A percentile compares a stretch with the other conserved stretches of the same genome.
These are phyloP conservation scores for Pterophyllum scalare DNA, from an alignment of 2,113 vertebrate genomes.

Conservation along the genomic window DNA sequence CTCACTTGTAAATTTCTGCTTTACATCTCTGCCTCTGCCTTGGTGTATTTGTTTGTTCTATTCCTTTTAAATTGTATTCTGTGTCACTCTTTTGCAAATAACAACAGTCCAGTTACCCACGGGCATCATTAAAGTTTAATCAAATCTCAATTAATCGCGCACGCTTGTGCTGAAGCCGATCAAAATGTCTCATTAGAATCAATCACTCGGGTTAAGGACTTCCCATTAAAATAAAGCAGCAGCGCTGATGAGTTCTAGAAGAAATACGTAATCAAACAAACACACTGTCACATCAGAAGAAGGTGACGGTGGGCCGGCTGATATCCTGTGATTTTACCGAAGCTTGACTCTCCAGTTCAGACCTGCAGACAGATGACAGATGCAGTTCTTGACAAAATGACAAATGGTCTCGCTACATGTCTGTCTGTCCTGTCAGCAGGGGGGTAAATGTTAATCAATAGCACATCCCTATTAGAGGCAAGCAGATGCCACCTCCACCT, in stretches of 20 bases:
- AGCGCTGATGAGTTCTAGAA: conserved; percentile 13
- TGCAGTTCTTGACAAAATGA: conserved; percentile 18
- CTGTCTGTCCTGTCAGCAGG: conserved; percentile 36
- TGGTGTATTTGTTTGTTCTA: conserved; percentile 6
- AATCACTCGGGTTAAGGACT: conserved; percentile 62
- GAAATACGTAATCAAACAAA: conserved; percentile 32
- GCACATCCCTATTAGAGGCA: conserved; percentile 61
- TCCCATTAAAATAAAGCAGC: conserved; percentile 40
- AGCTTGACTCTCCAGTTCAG: neutral
- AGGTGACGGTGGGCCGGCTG: neutral
- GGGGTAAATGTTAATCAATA: conserved; percentile 69
- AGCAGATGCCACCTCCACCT: conserved; percentile 60
- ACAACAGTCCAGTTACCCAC: conserved; percentile 56
- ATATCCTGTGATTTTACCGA: neutral
- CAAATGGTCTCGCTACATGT: conserved; percentile 23
- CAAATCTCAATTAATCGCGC: conserved; percentile 61
- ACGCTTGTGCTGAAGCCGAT: conserved; percentile 46
- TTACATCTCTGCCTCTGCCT: neutral
- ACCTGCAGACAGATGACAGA: conserved; percentile 11
- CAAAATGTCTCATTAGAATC: conserved; percentile 67
- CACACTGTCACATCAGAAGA: neutral
- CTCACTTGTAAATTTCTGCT: neutral
- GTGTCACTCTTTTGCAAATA: conserved; percentile 33
- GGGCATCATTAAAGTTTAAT: conserved; percentile 63
- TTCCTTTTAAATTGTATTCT: conserved; percentile 23